phyloP scores from a whole-genome alignment of 2,888 invertebrate species.

The Hirtodrosophila histrioides region DNA sequence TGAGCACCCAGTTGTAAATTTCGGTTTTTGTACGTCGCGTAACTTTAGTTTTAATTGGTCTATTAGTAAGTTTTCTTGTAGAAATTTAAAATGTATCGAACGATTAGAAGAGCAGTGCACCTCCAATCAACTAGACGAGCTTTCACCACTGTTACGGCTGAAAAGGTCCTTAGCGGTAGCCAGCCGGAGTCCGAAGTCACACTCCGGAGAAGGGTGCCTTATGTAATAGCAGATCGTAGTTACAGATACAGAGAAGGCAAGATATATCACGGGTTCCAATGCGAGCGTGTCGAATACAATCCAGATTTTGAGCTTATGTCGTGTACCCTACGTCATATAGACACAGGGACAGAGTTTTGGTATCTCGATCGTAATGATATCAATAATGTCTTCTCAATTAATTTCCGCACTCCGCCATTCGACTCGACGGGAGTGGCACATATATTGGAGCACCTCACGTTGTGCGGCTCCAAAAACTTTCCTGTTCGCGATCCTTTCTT shows the following conservation, averaged over 20 bases:
- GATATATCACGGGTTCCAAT: slow-evolving; percentile 88
- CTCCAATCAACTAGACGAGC: not conserved
- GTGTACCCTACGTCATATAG: slow-evolving; percentile 89
- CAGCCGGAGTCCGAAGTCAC: not conserved
- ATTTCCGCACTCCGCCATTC: slow-evolving; percentile 95
- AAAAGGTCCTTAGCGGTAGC: slow-evolving; percentile 1
- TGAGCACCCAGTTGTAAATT: too few relatives aligned
- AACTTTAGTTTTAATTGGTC: too few relatives aligned
- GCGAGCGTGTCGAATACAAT: slow-evolving; percentile 88
- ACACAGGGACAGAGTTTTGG: slow-evolving; percentile 92
- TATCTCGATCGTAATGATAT: slow-evolving; percentile 94
- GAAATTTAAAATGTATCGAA: too few relatives aligned
- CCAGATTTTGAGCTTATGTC: slow-evolving; percentile 93
- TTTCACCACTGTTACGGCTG: slow-evolving; percentile 15
- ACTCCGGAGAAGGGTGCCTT: slow-evolving; percentile 20
- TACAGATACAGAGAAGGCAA: slow-evolving; percentile 76
- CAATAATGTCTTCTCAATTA: slow-evolving; percentile 96
- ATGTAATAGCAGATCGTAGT: slow-evolving; percentile 22
- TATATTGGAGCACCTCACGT: slow-evolving; percentile 95
- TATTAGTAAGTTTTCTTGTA: too few relatives aligned
- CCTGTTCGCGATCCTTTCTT: slow-evolving; percentile 97
- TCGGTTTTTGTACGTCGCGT: too few relatives aligned
- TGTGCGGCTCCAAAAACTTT: slow-evolving; percentile 95
- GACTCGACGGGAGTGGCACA: slow-evolving; percentile 96
- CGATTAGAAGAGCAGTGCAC: too few relatives aligned